Evolutionary conservation across 2,113 vertebrate species (phyloP), one percentile per base, ranked within the genome.

Genomic region (Nerophis ophidion): DNA sequence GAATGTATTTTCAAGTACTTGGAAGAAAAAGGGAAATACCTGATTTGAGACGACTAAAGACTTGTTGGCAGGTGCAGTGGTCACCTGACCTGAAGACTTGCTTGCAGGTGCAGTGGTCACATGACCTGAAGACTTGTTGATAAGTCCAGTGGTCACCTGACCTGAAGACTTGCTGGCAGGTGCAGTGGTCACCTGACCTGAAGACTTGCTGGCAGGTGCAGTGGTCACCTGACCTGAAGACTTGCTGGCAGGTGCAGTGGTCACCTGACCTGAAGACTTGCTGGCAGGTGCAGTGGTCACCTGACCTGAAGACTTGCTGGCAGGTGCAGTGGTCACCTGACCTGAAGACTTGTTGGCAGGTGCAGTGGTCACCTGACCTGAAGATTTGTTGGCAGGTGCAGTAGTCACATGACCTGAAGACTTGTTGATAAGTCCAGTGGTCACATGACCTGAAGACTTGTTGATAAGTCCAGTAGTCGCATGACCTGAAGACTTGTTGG

Each of bases 41-140:
- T 80, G 86, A 62, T 61, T 55, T 73, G 75, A 72, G 15, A 77
- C 81, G 59, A 44, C 10, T 42, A 68, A 60, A 63, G 77, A 74
- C 77, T 90, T 90, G 84, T 76, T 89, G 84, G 75, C 74, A 76
- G 83, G 12, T 65, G 85, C 82, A 33, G n/a, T n/a, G n/a, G n/a
- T n/a, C n/a, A n/a, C n/a, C n/a, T n/a, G n/a, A n/a, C n/a, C n/a
- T n/a, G n/a, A n/a, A n/a, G n/a, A n/a, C n/a, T n/a, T n/a, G n/a
- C n/a, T n/a, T n/a, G n/a, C n/a, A n/a, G n/a, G n/a, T n/a, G n/a
- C n/a, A n/a, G 76, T 76, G 70, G 79, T 68, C 68, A 76, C 79
- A 63, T 80, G 84, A 78, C 83, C 73, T 84, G 87, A 82, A 61
- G 66, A 15, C n/a, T 26, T 57, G 2, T 19, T 1, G 17, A 71